A percentile compares a stretch with the other conserved stretches of the same genome.
Evolutionary conservation across 1,140 invertebrate species (phyloP).

Genomic region (Zaprionus inermis): DNA sequence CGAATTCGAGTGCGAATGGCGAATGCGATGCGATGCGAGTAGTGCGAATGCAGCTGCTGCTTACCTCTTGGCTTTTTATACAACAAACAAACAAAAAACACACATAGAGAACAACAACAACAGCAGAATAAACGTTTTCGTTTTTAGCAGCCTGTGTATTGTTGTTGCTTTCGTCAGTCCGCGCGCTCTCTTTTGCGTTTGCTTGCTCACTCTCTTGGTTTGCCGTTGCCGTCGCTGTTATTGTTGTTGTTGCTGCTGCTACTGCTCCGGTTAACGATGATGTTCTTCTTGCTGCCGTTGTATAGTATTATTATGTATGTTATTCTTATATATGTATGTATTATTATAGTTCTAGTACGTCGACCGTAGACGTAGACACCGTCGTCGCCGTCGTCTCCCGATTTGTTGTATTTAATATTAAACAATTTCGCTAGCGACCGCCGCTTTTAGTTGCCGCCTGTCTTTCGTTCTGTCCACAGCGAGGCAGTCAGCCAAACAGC

Average conservation of each 20-base stretch:
- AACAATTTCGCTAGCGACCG: conserved; percentile 53
- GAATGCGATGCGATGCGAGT: conserved; percentile 28
- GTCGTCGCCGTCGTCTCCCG: conserved; percentile 12
- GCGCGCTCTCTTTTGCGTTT: conserved; percentile 14
- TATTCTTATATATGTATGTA: conserved; percentile 30
- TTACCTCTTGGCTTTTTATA: conserved; percentile 42
- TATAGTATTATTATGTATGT: conserved; percentile 16
- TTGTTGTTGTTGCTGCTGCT: conserved; percentile 21
- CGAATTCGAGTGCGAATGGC: conserved; percentile 45
- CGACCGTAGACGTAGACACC: conserved; percentile 12
- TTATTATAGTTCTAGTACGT: conserved; percentile 27
- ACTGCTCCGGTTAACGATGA: conserved; percentile 12
- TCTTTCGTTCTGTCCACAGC: conserved; percentile 77
- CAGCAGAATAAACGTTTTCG: conserved; percentile 25
- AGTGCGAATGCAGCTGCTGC: conserved; percentile 37
- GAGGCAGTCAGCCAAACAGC: conserved; percentile 72
- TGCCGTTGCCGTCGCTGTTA: not conserved
- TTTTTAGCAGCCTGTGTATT: conserved; percentile 17
- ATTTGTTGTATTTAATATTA: conserved; percentile 43
- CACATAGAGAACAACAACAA: conserved; percentile 16
- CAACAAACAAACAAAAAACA: conserved; percentile 13
- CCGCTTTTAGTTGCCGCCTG: conserved; percentile 75
- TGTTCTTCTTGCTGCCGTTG: conserved; percentile 39
- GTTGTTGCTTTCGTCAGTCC: not conserved
- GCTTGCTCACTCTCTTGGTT: conserved; percentile 3